A percentile compares a stretch with the other conserved stretches of the same genome.
Evolutionary conservation across 1,140 invertebrate species (phyloP).

Genomic region (Penaeus japonicus): DNA sequence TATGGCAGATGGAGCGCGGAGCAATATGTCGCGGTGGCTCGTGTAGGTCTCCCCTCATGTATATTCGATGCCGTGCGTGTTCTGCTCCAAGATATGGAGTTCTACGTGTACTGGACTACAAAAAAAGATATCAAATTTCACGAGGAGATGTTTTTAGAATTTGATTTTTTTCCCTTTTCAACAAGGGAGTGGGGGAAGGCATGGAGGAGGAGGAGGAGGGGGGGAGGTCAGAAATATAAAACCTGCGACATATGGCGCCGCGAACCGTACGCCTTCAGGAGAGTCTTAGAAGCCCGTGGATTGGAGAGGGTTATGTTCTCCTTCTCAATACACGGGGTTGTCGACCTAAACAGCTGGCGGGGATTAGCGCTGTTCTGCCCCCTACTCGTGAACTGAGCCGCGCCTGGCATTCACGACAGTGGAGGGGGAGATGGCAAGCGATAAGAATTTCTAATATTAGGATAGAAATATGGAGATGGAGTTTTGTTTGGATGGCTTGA

Average conservation of each 20-base stretch:
- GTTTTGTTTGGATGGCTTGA: too few relatives aligned
- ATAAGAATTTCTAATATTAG: too few relatives aligned
- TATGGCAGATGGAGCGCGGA: too few relatives aligned
- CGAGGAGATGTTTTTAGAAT: neutral
- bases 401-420: neutral
- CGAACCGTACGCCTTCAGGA: neutral
- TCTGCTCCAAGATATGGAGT: neutral
- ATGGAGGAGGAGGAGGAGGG: neutral
- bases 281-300: neutral
- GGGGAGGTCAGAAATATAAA: constrained; percentile 41
- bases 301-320: neutral
- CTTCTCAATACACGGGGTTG: neutral
- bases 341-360: neutral
- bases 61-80: too few relatives aligned
- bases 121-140: constrained; percentile 34
- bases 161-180: neutral
- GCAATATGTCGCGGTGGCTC: too few relatives aligned
- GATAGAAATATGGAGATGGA: too few relatives aligned
- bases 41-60: too few relatives aligned
- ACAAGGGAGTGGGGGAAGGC: neutral
- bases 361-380: constrained; percentile 2
- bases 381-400: neutral
- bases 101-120: neutral
- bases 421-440: neutral
- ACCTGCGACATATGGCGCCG: constrained; percentile 39